phyloP scores from a whole-genome alignment of 92 coral and sea anemone genomes.

The Phymanthus crucifer region DNA sequence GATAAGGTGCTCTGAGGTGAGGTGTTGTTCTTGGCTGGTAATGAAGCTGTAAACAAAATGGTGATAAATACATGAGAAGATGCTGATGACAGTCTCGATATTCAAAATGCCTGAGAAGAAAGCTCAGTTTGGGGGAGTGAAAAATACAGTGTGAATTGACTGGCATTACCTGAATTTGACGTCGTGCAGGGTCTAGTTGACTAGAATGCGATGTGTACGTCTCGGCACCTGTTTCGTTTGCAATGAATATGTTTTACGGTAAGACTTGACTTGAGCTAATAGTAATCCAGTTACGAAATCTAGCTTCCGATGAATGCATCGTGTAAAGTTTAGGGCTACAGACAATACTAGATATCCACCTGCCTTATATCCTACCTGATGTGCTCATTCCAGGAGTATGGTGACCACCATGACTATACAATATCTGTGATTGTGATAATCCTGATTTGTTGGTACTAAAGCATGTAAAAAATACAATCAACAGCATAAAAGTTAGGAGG shows the following conservation, averaged over 20 bases:
- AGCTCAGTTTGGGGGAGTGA: no score
- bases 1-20: constrained; percentile 46
- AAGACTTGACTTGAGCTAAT: no score
- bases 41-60: constrained; percentile 48
- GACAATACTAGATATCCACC: not conserved
- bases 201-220: constrained; percentile 31
- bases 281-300: no score
- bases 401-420: constrained; percentile 11
- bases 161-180: constrained; percentile 85
- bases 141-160: no score
- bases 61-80: not conserved
- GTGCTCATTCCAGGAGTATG: constrained; percentile 16
- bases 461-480: not conserved
- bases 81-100: not conserved
- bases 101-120: not conserved
- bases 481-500: not conserved
- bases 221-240: constrained; percentile 1
- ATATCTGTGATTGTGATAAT: constrained; percentile 16
- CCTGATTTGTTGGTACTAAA: not conserved
- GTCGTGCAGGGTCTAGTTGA: constrained; percentile 66
- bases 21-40: constrained; percentile 63
- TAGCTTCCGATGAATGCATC: not conserved
- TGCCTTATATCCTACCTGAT: not conserved
- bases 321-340: not conserved
- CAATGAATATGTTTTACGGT: not conserved